Evolutionary conservation across 2,113 vertebrate species (phyloP), one percentile per base, ranked within the genome.

Genomic region (Nannobrachium achirus): DNA sequence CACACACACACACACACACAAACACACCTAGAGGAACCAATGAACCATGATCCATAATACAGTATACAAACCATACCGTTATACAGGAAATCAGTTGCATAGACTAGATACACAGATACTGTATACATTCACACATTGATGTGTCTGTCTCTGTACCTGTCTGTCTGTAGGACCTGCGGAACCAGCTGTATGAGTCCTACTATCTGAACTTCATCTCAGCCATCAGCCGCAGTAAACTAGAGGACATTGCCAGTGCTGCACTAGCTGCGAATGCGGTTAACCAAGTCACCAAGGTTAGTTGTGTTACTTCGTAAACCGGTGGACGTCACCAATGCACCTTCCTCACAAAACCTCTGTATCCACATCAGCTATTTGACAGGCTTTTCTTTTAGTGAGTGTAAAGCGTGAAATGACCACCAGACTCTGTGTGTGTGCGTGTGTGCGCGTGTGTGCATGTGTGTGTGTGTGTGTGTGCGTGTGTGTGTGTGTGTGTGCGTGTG

Each of bases 151-250:
- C 16, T 67, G 56, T 55, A 19, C 19, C 13, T 71, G 50, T 76
- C 25, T 77, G 16, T 53, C 91, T 86, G 49, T 64, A 98, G 97
- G 98, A 99, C 87, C 93, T 99, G 88, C 94, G 96, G 86, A 97
- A 94, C 83, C 98, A 99, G 69, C 93, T 98, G 40, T 96, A 99
- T 72, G 97, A 99, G 84, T 95, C 95, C 4, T 99, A 99, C 80
- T 98, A 94, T 88, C 93, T 98, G 91, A 99, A 99, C 89, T 99
- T 99, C 85, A 98, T 99, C 93, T 99, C 98, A 63, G 98, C 98
- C 64, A 98, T 99, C 92, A 98, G 97, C 2, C 94, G 97, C 86
- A 97, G 97, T 92, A 99, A 98, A 91, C 86, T 99, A 80, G 98
- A 99, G 92, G 97, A 99, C 87, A 95, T 99, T 87, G 98, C 98